Evolutionary conservation across 2,797 vertebrate genomes (phyloP).

Genomic region (Cephalopachus bancanus): DNA sequence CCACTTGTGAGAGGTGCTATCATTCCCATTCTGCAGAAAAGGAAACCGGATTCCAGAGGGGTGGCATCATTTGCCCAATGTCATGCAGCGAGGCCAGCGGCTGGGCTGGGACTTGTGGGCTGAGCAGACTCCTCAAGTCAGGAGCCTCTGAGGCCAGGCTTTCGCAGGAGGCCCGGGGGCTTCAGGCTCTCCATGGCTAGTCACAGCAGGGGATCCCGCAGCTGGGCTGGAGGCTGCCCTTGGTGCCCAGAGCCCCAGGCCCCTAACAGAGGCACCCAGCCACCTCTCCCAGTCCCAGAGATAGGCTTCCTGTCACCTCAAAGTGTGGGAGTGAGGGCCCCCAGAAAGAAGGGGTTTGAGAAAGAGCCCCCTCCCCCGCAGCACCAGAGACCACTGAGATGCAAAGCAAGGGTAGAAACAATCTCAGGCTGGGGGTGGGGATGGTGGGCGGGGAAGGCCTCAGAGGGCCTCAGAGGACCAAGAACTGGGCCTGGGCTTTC

Average conservation of each 20-base stretch:
- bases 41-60: neutral
- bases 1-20: neutral
- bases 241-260: neutral
- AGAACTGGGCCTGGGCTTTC: neutral
- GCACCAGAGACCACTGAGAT: neutral
- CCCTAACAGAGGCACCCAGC: neutral
- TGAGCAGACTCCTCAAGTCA: rapidly evolving
- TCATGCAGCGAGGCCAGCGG: neutral
- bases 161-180: rapidly evolving
- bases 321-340: neutral
- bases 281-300: neutral
- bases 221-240: too few relatives aligned
- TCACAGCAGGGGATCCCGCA: rapidly evolving
- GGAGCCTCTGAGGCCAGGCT: rapidly evolving
- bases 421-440: neutral
- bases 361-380: neutral
- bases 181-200: rapidly evolving
- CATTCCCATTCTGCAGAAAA: neutral
- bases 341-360: neutral
- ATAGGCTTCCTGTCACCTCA: neutral
- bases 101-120: neutral
- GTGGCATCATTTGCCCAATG: neutral
- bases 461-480: neutral
- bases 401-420: neutral
- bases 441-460: too few relatives aligned